Evolutionary conservation across 2,113 vertebrate species (phyloP).

Genomic region (Ailurus styani): DNA sequence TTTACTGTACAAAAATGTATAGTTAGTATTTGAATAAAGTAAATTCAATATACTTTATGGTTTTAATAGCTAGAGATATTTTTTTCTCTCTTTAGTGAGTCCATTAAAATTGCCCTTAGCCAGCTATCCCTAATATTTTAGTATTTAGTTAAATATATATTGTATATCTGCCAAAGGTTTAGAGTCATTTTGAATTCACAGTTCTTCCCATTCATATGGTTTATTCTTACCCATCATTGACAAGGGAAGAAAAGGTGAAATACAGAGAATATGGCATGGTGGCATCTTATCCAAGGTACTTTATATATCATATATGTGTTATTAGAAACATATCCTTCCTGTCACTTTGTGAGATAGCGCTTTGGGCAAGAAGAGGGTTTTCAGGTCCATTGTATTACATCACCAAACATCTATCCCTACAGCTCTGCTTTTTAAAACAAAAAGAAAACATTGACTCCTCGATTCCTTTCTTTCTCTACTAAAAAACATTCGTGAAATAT

Average conservation of each 20-base stretch:
- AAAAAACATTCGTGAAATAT: background rate
- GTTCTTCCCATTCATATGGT: background rate
- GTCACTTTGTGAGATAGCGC: background rate
- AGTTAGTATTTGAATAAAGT: constrained; percentile 13
- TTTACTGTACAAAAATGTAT: constrained; percentile 6
- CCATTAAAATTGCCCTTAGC: background rate
- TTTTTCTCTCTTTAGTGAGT: background rate
- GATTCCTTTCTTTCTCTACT: background rate
- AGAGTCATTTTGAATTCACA: background rate
- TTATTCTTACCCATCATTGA: background rate
- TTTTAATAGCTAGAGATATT: background rate
- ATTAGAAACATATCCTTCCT: background rate
- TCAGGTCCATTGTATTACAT: background rate
- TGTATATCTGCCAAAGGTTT: background rate
- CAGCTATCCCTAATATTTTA: background rate
- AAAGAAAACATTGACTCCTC: background rate
- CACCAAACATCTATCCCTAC: background rate
- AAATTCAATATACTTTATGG: background rate
- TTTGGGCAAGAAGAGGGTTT: background rate
- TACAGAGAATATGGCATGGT: background rate
- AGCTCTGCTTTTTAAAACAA: background rate
- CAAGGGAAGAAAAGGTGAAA: background rate
- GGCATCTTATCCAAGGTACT: background rate
- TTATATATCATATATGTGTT: background rate
- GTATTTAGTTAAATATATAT: constrained; percentile 2